Evolutionary conservation across 2,113 vertebrate genomes (phyloP).

Genomic region (Puntigrus tetrazona): DNA sequence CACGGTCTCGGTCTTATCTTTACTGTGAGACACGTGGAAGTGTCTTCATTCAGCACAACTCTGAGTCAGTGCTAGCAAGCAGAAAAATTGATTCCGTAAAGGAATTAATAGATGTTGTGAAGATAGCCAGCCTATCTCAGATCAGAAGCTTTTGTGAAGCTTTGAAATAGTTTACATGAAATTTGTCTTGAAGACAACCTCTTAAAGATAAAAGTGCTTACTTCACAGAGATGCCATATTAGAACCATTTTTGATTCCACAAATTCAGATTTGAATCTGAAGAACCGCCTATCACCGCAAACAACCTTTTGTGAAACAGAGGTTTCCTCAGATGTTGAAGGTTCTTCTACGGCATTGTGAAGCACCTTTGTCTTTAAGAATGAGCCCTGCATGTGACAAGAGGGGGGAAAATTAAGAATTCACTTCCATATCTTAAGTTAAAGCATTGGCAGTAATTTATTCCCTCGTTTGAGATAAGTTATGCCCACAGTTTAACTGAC

Average conservation of each 20-base stretch:
- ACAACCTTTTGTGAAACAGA: too few species aligned
- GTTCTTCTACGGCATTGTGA: too few species aligned
- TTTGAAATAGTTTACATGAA: conserved; percentile 58
- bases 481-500: background rate
- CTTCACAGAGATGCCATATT: too few species aligned
- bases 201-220: too few species aligned
- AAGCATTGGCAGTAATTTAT: background rate
- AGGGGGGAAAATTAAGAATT: background rate
- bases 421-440: background rate
- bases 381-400: background rate
- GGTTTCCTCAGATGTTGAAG: too few species aligned
- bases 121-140: conserved; percentile 56
- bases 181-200: conserved; percentile 39
- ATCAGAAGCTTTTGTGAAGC: conserved; percentile 69
- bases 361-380: too few species aligned
- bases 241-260: too few species aligned
- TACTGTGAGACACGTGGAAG: background rate
- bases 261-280: too few species aligned
- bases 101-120: conserved; percentile 42
- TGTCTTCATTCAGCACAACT: conserved; percentile 48
- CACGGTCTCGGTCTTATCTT: background rate
- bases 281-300: too few species aligned
- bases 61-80: conserved; percentile 59
- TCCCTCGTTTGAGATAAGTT: too few species aligned
- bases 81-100: background rate